Percentiles rank a stretch among this genome's conserved stretches.
These are phyloP conservation scores for Nyctibius bracteatus DNA, from an alignment of 2,113 vertebrate genomes.

Conservation along the genomic window DNA sequence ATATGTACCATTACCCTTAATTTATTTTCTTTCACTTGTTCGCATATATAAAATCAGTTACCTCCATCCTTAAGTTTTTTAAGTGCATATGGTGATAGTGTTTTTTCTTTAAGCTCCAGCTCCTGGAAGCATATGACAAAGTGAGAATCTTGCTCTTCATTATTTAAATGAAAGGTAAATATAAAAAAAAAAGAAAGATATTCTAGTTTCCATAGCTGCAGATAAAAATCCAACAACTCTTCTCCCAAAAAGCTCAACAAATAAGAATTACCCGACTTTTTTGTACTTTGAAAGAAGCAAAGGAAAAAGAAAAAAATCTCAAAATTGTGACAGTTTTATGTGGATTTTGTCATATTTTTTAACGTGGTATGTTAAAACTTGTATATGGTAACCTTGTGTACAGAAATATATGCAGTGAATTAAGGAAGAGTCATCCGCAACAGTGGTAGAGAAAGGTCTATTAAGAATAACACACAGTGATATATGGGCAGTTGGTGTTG, in stretches of 20 bases:
- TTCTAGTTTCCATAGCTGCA: conserved; percentile 37
- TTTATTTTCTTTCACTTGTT: not conserved
- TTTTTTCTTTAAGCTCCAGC: not conserved
- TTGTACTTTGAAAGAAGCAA: not conserved
- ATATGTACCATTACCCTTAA: not conserved
- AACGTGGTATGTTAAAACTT: not conserved
- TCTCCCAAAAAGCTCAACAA: not conserved
- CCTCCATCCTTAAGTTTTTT: not conserved
- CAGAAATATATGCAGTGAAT: not conserved
- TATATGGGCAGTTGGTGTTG: conserved; percentile 36
- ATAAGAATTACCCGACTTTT: not conserved
- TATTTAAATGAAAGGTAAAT: conserved; percentile 50
- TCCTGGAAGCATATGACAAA: conserved; percentile 27
- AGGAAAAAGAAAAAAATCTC: not conserved
- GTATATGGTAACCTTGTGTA: not conserved
- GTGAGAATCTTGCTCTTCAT: conserved; percentile 31
- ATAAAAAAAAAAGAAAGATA: not conserved
- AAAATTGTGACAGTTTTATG: not conserved
- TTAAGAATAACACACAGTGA: conserved; percentile 3
- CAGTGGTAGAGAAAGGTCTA: not conserved
- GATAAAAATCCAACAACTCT: not conserved
- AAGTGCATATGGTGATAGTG: not conserved
- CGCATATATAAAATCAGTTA: not conserved
- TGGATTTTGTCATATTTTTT: not conserved
- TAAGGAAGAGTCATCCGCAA: not conserved